Conservation (phyloP, 2,888 invertebrate species). For the Meteorus colon region DNA sequence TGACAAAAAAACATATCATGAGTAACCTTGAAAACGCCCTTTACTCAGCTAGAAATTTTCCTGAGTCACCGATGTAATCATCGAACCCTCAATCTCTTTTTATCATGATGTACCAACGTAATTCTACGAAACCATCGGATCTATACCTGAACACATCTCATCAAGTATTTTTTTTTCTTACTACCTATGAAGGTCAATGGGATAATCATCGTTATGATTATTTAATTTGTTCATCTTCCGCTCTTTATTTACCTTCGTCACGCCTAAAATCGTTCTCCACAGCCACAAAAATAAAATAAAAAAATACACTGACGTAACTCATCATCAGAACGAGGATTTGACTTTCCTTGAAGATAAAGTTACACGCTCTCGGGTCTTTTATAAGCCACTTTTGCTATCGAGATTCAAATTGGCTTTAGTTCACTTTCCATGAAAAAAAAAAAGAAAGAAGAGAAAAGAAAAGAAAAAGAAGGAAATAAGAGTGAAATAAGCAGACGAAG, state of each 20-base stretch:
- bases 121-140: neutral
- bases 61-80: neutral
- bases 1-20: neutral
- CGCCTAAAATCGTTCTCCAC: neutral
- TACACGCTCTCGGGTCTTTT: slow-evolving; percentile 7
- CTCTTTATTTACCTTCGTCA: neutral
- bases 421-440: slow-evolving; percentile 32
- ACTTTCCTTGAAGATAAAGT: neutral
- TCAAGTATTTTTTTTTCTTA: neutral
- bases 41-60: neutral
- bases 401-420: slow-evolving; percentile 42
- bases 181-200: neutral
- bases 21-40: neutral
- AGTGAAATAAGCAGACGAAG: neutral
- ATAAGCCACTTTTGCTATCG: slow-evolving; percentile 18
- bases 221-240: neutral
- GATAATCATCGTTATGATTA: neutral
- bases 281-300: neutral
- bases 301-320: neutral
- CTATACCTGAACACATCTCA: neutral
- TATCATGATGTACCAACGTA: neutral
- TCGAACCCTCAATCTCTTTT: neutral
- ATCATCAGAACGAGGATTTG: slow-evolving; percentile 9
- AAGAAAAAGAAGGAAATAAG: neutral
- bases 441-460: slow-evolving; percentile 18